Percentiles rank a stretch among this genome's conserved stretches.
Conservation (phyloP, 35 echinoderm and acorn worm genomes). For the Lytechinus variegatus region DNA sequence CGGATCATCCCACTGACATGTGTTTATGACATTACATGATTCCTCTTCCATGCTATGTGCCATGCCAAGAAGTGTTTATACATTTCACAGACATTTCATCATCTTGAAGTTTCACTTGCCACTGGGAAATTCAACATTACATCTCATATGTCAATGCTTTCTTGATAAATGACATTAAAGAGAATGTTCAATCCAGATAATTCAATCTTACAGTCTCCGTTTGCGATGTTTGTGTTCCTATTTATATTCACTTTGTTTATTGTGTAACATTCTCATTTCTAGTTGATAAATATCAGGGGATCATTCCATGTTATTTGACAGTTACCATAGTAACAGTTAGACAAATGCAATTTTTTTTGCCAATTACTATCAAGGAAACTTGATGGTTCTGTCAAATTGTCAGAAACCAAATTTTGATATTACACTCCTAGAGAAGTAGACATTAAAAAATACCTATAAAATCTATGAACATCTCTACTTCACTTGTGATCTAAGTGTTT, state of each 20-base stretch:
- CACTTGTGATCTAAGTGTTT: too few relatives aligned
- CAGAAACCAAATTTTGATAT: too few relatives aligned
- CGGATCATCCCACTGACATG: not conserved
- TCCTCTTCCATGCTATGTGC: not conserved
- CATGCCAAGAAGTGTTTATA: not conserved
- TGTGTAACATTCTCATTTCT: too few relatives aligned
- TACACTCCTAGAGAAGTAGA: too few relatives aligned
- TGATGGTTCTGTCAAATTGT: too few relatives aligned
- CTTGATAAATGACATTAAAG: not conserved
- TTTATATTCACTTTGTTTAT: not conserved
- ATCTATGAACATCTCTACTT: too few relatives aligned
- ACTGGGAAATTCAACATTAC: not conserved
- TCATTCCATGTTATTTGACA: too few relatives aligned
- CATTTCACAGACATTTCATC: slow-evolving; percentile 11
- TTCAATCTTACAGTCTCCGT: not conserved
- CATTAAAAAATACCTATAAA: too few relatives aligned
- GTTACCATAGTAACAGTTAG: too few relatives aligned
- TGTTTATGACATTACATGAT: slow-evolving; percentile 20
- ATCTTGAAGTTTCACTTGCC: slow-evolving; percentile 11
- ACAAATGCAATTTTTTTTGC: too few relatives aligned
- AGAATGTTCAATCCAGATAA: not conserved
- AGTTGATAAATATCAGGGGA: too few relatives aligned
- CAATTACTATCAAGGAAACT: too few relatives aligned
- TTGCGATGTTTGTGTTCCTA: not conserved
- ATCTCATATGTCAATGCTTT: not conserved